Evolutionary conservation across 2,888 invertebrate species (phyloP).

Genomic region (Argynnis bischoffii): DNA sequence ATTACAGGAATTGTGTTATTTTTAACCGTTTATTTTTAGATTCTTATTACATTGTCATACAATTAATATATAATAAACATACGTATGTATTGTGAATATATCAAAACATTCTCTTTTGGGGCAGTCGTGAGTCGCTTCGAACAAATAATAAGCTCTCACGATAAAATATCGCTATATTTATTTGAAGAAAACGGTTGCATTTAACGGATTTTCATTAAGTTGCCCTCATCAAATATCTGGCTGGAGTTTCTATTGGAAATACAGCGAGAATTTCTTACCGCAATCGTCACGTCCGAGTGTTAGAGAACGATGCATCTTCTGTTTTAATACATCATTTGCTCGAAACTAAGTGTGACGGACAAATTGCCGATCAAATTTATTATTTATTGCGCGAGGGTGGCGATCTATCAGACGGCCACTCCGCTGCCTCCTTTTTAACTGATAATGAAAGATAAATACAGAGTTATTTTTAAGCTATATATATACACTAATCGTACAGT

Average conservation of each 20-base stretch:
- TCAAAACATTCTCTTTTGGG: too few species aligned
- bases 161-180: too few species aligned
- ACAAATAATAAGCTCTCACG: too few species aligned
- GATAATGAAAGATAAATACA: not conserved
- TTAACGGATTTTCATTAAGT: not conserved
- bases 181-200: not conserved
- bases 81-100: too few species aligned
- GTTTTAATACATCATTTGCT: slow-evolving; percentile 74
- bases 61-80: too few species aligned
- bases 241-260: slow-evolving; percentile 25
- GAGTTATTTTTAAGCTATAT: not conserved
- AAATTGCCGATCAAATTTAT: slow-evolving; percentile 71
- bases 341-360: slow-evolving; percentile 70
- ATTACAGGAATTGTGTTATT: too few species aligned
- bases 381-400: slow-evolving; percentile 74
- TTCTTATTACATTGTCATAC: too few species aligned
- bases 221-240: not conserved
- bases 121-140: too few species aligned
- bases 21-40: too few species aligned
- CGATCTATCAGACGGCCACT: slow-evolving; percentile 64
- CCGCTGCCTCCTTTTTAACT: not conserved
- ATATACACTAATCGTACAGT: not conserved
- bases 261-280: slow-evolving; percentile 17
- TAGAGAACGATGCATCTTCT: slow-evolving; percentile 52
- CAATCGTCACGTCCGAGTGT: slow-evolving; percentile 37